phyloP scores from a whole-genome alignment of 2,888 invertebrate genomes.

The Gymnosoma rotundatum region DNA sequence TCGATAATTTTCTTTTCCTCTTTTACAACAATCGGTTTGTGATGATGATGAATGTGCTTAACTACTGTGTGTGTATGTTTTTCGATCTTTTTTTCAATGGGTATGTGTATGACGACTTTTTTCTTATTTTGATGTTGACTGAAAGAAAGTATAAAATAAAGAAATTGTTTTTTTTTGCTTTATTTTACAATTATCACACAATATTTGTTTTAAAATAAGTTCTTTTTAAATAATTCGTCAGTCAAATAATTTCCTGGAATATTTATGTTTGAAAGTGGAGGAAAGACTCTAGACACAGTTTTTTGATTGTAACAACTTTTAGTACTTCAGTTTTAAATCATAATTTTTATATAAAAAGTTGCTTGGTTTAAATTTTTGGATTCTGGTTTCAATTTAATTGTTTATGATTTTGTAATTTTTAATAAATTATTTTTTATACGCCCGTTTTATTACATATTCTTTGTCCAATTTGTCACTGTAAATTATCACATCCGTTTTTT shows the following conservation, averaged over 20 bases:
- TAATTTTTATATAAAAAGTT: no score
- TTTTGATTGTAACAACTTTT: no score
- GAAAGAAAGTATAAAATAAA: background rate
- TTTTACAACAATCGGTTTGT: constrained; percentile 81
- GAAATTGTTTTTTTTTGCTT: no score
- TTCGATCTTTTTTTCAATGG: constrained; percentile 81
- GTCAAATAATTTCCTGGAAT: no score
- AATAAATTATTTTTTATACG: background rate
- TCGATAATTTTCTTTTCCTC: constrained; percentile 82
- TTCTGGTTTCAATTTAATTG: no score
- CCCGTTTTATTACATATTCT: background rate
- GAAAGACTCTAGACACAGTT: no score
- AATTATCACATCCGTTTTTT: background rate
- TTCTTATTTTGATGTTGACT: constrained; percentile 78
- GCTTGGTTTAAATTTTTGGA: no score
- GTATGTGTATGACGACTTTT: constrained; percentile 81
- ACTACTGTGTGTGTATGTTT: constrained; percentile 82
- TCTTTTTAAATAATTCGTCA: no score
- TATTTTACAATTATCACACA: no score
- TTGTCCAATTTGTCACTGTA: background rate
- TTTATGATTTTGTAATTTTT: background rate
- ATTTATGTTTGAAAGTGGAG: no score
- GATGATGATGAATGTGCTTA: constrained; percentile 82
- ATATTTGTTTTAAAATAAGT: no score
- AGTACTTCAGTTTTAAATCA: no score